phyloP scores from a whole-genome alignment of 1,140 invertebrate species.

The Drosophila santomea region DNA sequence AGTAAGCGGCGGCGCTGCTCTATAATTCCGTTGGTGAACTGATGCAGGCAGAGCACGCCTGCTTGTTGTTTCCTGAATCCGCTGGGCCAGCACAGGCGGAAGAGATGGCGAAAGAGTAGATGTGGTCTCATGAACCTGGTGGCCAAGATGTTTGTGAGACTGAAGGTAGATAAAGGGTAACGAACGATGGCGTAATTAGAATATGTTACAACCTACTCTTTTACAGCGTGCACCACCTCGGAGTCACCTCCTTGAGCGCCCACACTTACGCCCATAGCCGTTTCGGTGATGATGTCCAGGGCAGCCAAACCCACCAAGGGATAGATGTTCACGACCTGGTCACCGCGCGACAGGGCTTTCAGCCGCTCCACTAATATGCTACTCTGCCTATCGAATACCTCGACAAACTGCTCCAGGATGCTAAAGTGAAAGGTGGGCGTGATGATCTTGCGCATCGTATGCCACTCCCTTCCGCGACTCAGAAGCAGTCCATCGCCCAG shows the following conservation, averaged over 20 bases:
- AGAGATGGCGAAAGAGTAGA: conserved; percentile 65
- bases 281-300: conserved; percentile 86
- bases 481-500: conserved; percentile 88
- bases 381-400: conserved; percentile 89
- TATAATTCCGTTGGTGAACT: conserved; percentile 88
- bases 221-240: conserved; percentile 89
- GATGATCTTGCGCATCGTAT: conserved; percentile 84
- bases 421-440: conserved; percentile 95
- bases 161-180: neutral
- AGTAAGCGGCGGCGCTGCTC: conserved; percentile 78
- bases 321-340: conserved; percentile 49
- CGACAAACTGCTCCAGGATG: conserved; percentile 90
- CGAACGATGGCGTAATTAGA: neutral
- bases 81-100: conserved; percentile 54
- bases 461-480: conserved; percentile 80
- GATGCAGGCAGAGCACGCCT: conserved; percentile 84
- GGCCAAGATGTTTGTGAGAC: conserved; percentile 60
- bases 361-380: conserved; percentile 86
- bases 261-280: conserved; percentile 92
- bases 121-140: conserved; percentile 78
- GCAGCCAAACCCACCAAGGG: conserved; percentile 57
- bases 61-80: conserved; percentile 63
- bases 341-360: conserved; percentile 77
- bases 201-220: conserved; percentile 86
- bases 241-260: conserved; percentile 90